Percentiles rank a stretch among this genome's conserved stretches.
Evolutionary conservation across 1,140 invertebrate species (phyloP).

Genomic region (Drosophila watanabei): DNA sequence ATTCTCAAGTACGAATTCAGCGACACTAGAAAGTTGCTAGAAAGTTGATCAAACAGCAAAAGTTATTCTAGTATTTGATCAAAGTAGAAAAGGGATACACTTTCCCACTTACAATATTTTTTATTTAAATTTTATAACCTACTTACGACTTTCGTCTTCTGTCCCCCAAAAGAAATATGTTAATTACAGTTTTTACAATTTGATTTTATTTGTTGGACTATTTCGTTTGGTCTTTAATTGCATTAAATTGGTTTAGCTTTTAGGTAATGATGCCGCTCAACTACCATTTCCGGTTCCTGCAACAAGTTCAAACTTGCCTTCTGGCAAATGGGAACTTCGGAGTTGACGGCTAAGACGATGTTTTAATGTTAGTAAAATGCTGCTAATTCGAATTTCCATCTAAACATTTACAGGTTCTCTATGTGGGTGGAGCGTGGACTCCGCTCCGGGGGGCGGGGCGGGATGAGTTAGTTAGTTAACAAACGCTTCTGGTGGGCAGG

Average conservation of each 20-base stretch:
- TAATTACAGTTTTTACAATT: conserved; percentile 31
- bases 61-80: no score
- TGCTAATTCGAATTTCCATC: conserved; percentile 39
- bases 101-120: no score
- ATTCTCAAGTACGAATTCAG: no score
- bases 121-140: no score
- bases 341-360: conserved; percentile 88
- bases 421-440: conserved; percentile 2
- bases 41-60: no score
- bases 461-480: conserved; percentile 22
- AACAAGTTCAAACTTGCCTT: conserved; percentile 94
- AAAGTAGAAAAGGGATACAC: no score
- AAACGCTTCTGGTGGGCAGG: conserved; percentile 17
- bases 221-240: conserved; percentile 52
- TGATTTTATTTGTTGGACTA: conserved; percentile 31
- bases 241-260: conserved; percentile 16
- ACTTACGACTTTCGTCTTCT: not conserved
- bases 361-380: conserved; percentile 32
- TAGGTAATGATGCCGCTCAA: conserved; percentile 87
- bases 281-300: conserved; percentile 94
- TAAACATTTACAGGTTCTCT: conserved; percentile 50
- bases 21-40: no score
- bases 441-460: not conserved
- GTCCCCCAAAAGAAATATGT: no score
- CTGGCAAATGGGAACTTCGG: conserved; percentile 95